Evolutionary conservation across 2,113 vertebrate species (phyloP).

Genomic region (Hippoglossus stenolepis): DNA sequence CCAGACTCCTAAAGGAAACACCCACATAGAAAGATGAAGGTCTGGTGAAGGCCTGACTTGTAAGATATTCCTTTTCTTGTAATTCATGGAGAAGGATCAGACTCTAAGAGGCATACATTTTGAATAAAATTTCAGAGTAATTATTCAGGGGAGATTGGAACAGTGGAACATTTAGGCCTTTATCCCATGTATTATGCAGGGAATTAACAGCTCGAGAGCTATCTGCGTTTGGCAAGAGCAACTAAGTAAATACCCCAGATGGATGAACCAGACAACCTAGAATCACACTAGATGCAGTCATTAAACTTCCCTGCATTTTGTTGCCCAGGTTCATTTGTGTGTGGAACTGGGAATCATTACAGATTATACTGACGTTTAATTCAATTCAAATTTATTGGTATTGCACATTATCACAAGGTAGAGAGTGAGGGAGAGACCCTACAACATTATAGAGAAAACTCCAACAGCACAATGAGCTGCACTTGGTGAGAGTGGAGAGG

Average conservation of each 20-base stretch:
- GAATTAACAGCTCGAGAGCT: conserved; percentile 57
- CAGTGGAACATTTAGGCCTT: conserved; percentile 65
- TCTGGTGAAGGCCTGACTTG: conserved; percentile 44
- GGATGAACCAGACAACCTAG: conserved; percentile 45
- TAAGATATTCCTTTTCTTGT: conserved; percentile 24
- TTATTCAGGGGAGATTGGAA: conserved; percentile 66
- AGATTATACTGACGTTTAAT: background rate
- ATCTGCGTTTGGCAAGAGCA: conserved; percentile 65
- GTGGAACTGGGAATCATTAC: background rate
- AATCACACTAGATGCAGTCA: conserved; percentile 52
- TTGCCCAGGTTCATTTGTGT: background rate
- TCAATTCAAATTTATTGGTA: background rate
- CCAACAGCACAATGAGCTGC: background rate
- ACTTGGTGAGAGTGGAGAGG: background rate
- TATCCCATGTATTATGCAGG: conserved; percentile 64
- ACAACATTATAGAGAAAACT: background rate
- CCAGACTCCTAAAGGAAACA: conserved; percentile 10
- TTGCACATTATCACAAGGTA: too few relatives aligned
- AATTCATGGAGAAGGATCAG: conserved; percentile 52
- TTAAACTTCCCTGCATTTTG: conserved; percentile 38
- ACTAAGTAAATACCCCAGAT: conserved; percentile 55
- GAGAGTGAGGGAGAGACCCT: background rate
- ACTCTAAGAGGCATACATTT: conserved; percentile 42
- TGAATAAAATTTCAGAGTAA: conserved; percentile 57
- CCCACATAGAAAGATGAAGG: conserved; percentile 27